Evolutionary conservation across 2,797 vertebrate genomes (phyloP), one percentile per base, ranked within the genome.

Genomic region (Taenioides sp.): DNA sequence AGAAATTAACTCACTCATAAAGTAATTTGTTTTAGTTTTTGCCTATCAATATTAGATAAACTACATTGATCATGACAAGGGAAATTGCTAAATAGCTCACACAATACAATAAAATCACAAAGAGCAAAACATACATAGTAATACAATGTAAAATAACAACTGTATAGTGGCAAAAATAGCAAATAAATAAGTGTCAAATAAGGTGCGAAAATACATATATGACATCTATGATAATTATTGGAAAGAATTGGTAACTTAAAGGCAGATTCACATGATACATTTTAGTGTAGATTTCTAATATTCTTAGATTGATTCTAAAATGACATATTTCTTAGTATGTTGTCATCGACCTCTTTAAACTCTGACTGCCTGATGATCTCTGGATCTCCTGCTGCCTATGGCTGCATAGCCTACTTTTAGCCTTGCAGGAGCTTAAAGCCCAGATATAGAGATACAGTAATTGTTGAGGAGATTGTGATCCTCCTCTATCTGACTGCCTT

Each of bases 401-500:
- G 25, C 14, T 43, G 9, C 2, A 47, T 67, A 67, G 16, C 43
- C 40, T 22, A 17, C 54, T 20, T 23, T 69, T 57, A 49, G 25
- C 65, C 65, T 16, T 55, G 50, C 22, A 62, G 54, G 70, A 69
- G 55, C 62, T 17, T 14, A 58, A 49, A 58, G 50, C 34, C 64
- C 49, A 52, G 22, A 27, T 66, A 54, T 27, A 27, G 57, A 58
- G 57, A 25, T 57, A 23, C 10, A 20, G 25, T 67, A 5, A 58
- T 58, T 58, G 16, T 27, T 31, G 65, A 31, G 34, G 14, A 71
- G 52, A 68, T 72, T 27, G 65, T 72, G 40, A 55, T 63, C 63
- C 65, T 60, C 43, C 78, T 47, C 43, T 47, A 89, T 86, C 76
- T 81, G 79, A 82, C 80, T 57, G 69, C 68, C 71, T 70, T 79